These are phyloP conservation scores for Myoxocephalus aenaeus DNA, from an alignment of 2,797 vertebrate species.

Conservation along the genomic window DNA sequence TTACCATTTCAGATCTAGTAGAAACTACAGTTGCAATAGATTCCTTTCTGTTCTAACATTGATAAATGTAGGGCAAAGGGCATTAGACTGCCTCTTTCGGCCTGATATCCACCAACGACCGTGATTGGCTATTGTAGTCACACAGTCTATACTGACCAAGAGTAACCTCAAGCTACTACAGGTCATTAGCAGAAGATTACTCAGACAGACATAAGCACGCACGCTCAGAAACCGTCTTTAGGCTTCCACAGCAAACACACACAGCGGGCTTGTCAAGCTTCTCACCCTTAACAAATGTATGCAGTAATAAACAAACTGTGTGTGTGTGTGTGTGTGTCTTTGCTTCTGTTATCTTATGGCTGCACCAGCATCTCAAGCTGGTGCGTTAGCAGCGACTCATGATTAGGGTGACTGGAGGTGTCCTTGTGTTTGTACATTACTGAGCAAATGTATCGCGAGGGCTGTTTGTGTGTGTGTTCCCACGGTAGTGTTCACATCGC, in stretches of 20 bases:
- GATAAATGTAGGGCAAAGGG: slow-evolving; percentile 32
- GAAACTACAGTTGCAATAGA: neutral
- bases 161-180: slow-evolving; percentile 68
- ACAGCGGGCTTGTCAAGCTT: slow-evolving; percentile 37
- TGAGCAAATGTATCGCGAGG: slow-evolving; percentile 41
- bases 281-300: slow-evolving; percentile 38
- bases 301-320: slow-evolving; percentile 34
- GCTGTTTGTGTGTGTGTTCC: slow-evolving; percentile 30
- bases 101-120: slow-evolving; percentile 1
- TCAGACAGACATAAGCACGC: slow-evolving; percentile 5
- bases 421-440: slow-evolving; percentile 40
- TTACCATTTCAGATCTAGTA: neutral
- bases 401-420: slow-evolving; percentile 19
- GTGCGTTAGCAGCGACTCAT: neutral
- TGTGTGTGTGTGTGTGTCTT: neutral
- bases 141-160: slow-evolving; percentile 35
- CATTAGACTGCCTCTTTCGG: neutral
- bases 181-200: slow-evolving; percentile 71
- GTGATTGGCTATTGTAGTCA: slow-evolving; percentile 44
- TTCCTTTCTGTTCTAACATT: neutral
- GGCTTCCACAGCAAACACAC: slow-evolving; percentile 4
- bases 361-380: neutral
- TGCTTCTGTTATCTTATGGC: slow-evolving; percentile 7
- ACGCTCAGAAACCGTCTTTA: slow-evolving; percentile 11
- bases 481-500: slow-evolving; percentile 25